A percentile compares a stretch with the other conserved stretches of the same genome.
Conservation (phyloP, 2,888 invertebrate genomes). For the Diogma glabrata region DNA sequence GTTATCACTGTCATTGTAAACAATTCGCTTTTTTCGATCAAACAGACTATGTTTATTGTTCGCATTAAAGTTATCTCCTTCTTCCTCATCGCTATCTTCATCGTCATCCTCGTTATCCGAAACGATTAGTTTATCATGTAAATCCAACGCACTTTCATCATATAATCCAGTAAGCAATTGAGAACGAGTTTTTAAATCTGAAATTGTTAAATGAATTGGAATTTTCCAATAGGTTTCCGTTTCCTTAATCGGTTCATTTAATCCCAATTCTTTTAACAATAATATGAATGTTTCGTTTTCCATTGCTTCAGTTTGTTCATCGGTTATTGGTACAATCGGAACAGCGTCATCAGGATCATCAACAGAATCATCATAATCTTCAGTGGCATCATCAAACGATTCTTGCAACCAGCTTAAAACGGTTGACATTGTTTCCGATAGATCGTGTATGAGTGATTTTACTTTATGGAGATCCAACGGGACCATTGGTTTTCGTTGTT, state of each 20-base stretch:
- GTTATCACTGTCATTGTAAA: constrained; percentile 5
- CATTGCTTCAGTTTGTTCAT: constrained; percentile 60
- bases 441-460: constrained; percentile 25
- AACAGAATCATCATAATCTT: constrained; percentile 53
- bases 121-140: too few species aligned
- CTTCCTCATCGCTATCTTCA: constrained; percentile 11
- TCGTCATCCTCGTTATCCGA: too few species aligned
- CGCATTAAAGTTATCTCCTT: neutral
- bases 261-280: constrained; percentile 56
- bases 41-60: neutral
- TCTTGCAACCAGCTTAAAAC: constrained; percentile 65
- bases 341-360: constrained; percentile 51
- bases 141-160: constrained; percentile 26
- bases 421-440: constrained; percentile 38
- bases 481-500: too few species aligned
- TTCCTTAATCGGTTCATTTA: constrained; percentile 56
- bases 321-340: constrained; percentile 68
- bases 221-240: constrained; percentile 84
- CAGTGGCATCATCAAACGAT: constrained; percentile 57
- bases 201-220: constrained; percentile 46
- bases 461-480: constrained; percentile 29
- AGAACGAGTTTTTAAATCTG: constrained; percentile 35
- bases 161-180: constrained; percentile 27
- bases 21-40: neutral
- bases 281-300: constrained; percentile 56